Evolutionary conservation across 2,888 invertebrate species (phyloP).

Genomic region (Chaitophorus viminalis): DNA sequence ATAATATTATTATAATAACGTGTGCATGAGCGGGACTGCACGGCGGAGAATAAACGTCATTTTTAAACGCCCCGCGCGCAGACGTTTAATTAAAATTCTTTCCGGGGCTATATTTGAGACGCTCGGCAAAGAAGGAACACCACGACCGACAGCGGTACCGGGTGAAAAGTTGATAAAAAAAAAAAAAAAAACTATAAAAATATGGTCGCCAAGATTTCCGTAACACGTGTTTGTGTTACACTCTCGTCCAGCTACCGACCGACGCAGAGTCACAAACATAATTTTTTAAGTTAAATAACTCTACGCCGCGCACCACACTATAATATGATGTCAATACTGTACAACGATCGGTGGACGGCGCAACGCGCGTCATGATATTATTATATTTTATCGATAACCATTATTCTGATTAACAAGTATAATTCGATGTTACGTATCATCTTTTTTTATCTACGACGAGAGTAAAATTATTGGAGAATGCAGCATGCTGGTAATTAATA

Average conservation of each 20-base stretch:
- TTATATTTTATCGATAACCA: background rate
- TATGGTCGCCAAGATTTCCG: conserved; percentile 38
- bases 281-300: background rate
- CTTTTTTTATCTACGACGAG: background rate
- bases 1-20: no score
- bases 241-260: background rate
- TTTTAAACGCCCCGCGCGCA: conserved; percentile 1
- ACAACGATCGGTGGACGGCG: no score
- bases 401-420: background rate
- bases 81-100: conserved; percentile 57
- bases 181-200: background rate
- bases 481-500: background rate
- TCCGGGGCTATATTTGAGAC: conserved; percentile 28
- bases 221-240: conserved; percentile 28
- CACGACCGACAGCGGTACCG: no score
- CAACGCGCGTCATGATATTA: background rate
- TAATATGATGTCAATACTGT: background rate
- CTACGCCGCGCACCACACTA: background rate
- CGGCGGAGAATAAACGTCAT: conserved; percentile 19
- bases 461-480: background rate
- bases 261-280: background rate
- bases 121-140: background rate
- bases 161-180: background rate
- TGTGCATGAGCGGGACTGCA: background rate
- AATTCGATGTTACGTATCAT: background rate